Evolutionary conservation across 2,113 vertebrate species (phyloP), one percentile per base, ranked within the genome.

Genomic region (Thalassoma bifasciatum): DNA sequence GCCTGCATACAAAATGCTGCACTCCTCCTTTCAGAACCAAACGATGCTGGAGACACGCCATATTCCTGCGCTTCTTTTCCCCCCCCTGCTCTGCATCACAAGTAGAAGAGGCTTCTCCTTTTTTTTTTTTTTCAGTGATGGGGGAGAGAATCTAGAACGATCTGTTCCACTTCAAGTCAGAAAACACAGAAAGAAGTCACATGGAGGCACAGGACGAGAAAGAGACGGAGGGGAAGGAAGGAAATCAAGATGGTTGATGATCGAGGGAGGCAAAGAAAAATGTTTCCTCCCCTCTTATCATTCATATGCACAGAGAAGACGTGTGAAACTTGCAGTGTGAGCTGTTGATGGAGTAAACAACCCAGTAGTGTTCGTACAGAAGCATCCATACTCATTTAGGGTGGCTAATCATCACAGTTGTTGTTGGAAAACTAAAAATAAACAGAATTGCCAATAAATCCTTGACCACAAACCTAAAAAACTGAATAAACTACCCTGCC

Each of bases 381-480:
- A 91, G 89, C 92, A 90, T 92, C 92, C 90, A 82, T 79, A 88
- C 86, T 86, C 90, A 91, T 90, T 73, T 91, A 88, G 90, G 81
- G 92, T 87, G 81, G 79, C 72, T 93, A 92, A 95, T 94, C 94
- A 89, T 84, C 91, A 79, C 84, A 93, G 92, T 93, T 94, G 92
- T 94, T 92, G 85, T 92, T 92, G 95, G 92, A 89, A 91, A 93
- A 87, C 95, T 83, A 83, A 86, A 93, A 91, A 94, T 51, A 30
- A 30, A 3, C 10, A n/a, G 21, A 9, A 9, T 40, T 40, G 38
- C 38, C 8, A 5, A 4, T 40, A 40, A 2, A 10, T 12, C 38
- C 3, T 5, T 10, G 38, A 2, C 38, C 11, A 12, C 9, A 2
- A 40, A 40, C 4, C 38, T 40, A 5, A 10, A 30, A 30, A 30